phyloP scores from a whole-genome alignment of 2,113 vertebrate species.

The Lutjanus erythropterus region DNA sequence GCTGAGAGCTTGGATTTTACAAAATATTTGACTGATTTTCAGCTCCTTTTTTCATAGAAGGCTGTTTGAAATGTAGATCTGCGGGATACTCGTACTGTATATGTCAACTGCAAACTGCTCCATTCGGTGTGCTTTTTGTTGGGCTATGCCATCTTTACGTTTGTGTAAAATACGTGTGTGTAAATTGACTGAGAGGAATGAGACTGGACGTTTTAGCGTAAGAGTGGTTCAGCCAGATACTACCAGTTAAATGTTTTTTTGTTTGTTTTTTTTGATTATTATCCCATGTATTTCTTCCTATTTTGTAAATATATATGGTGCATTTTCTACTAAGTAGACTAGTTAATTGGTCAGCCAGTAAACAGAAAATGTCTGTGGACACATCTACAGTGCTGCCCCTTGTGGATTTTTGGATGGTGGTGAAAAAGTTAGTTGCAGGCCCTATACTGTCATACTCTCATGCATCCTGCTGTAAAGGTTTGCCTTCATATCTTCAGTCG shows the following conservation, averaged over 20 bases:
- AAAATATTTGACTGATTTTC: conserved; percentile 39
- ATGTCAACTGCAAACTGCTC: conserved; percentile 3
- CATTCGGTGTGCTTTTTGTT: neutral
- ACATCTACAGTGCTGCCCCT: too few relatives aligned
- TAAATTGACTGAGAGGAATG: neutral
- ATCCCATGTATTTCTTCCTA: fast-evolving
- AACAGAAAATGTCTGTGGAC: too few relatives aligned
- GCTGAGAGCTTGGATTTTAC: conserved; percentile 41
- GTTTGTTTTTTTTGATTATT: neutral
- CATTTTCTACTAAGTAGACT: too few relatives aligned
- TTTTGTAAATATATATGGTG: neutral
- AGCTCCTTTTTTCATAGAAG: conserved; percentile 3
- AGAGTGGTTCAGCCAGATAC: neutral
- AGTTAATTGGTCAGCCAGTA: too few relatives aligned
- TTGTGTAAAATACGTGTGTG: neutral
- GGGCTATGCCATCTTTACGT: conserved; percentile 8
- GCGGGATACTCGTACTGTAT: neutral
- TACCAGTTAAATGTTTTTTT: neutral
- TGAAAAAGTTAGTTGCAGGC: too few relatives aligned
- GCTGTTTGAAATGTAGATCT: conserved; percentile 62
- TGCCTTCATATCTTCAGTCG: too few relatives aligned
- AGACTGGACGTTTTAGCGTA: neutral
- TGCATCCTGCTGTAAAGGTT: too few relatives aligned
- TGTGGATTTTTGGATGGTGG: too few relatives aligned
- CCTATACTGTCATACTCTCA: too few relatives aligned